Evolutionary conservation across 1,140 invertebrate genomes (phyloP).

Genomic region (Metaphire vulgaris): DNA sequence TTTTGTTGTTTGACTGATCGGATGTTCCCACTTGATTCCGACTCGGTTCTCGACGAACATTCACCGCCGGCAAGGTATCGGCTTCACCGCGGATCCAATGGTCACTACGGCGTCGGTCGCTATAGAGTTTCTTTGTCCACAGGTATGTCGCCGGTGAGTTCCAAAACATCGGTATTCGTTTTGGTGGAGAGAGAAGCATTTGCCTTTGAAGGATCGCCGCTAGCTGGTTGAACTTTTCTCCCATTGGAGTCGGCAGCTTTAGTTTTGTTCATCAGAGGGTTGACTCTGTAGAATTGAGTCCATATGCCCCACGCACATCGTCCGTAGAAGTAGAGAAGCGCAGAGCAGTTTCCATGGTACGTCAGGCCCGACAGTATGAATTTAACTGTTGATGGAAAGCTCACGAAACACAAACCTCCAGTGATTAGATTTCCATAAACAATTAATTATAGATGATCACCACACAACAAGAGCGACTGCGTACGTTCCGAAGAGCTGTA

Average conservation of each 20-base stretch:
- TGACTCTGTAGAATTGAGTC: not conserved
- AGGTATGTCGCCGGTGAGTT: too few species aligned
- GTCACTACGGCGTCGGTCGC: not conserved
- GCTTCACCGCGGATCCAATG: not conserved
- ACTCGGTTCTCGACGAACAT: too few species aligned
- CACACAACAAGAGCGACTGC: not conserved
- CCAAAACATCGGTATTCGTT: too few species aligned
- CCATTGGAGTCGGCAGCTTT: not conserved
- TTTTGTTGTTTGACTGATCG: not conserved
- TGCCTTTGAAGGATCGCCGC: not conserved
- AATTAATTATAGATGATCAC: not conserved
- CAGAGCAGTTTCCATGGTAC: not conserved
- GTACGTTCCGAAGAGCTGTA: not conserved
- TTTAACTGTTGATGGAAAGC: not conserved
- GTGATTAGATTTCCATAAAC: not conserved
- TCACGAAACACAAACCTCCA: not conserved
- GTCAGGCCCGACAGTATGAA: not conserved
- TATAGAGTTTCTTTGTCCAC: too few species aligned
- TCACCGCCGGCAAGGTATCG: not conserved
- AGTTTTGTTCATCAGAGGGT: not conserved
- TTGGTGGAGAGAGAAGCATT: not conserved
- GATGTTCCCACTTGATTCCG: too few species aligned
- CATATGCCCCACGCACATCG: not conserved
- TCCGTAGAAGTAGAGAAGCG: not conserved
- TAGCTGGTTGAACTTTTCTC: not conserved